Evolutionary conservation across 2,888 invertebrate genomes (phyloP).

Genomic region (Plutella xylostella): DNA sequence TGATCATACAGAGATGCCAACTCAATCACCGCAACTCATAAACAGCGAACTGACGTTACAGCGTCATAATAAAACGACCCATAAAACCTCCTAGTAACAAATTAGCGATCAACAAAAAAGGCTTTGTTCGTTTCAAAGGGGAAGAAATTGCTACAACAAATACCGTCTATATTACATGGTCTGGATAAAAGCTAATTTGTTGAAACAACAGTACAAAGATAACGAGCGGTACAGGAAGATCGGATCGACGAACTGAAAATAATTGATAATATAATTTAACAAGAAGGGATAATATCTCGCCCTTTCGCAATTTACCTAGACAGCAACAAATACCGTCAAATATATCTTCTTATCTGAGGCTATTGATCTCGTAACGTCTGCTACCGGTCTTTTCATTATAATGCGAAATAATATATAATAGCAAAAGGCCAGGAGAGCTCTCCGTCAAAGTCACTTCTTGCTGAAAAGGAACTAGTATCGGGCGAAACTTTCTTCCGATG

Average conservation of each 20-base stretch:
- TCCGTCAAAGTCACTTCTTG: not conserved
- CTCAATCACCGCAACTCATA: too few species aligned
- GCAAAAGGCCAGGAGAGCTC: not conserved
- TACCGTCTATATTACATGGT: conserved; percentile 15
- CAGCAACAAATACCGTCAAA: conserved; percentile 50
- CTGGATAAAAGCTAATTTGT: conserved; percentile 19
- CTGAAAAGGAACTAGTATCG: too few species aligned
- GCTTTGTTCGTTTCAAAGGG: conserved; percentile 9
- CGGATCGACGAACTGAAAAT: conserved; percentile 39
- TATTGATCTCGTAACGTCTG: conserved; percentile 28
- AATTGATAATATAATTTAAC: conserved; percentile 59
- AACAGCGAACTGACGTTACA: too few species aligned
- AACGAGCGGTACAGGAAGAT: conserved; percentile 27
- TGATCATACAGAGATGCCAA: too few species aligned
- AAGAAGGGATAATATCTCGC: conserved; percentile 54
- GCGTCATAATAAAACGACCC: not conserved
- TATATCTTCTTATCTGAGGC: conserved; percentile 36
- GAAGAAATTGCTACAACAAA: conserved; percentile 16
- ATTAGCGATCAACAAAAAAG: conserved; percentile 14
- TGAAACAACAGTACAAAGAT: conserved; percentile 34
- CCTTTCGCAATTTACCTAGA: conserved; percentile 44
- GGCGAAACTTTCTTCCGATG: too few species aligned
- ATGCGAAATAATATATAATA: conserved; percentile 1
- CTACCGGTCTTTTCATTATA: not conserved
- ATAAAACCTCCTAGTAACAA: conserved; percentile 5